Evolutionary conservation across 2,888 invertebrate species (phyloP).

Genomic region (Chirona hameri): DNA sequence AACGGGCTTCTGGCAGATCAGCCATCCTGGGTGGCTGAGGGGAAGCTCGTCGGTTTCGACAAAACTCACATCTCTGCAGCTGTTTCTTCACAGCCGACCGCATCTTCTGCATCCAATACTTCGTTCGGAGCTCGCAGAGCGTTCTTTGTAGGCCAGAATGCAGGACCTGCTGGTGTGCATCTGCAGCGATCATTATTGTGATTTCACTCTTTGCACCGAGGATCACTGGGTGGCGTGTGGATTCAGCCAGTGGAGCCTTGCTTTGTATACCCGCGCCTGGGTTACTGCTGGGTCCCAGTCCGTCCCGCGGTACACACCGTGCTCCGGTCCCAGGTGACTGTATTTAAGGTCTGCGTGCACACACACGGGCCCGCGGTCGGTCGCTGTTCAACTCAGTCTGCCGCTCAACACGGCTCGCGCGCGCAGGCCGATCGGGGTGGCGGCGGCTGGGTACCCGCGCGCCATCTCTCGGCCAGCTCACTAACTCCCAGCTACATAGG

Average conservation of each 20-base stretch:
- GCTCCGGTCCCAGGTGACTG: no score
- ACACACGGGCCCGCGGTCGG: no score
- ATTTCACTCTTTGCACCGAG: neutral
- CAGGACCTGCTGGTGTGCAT: neutral
- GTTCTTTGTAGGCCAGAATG: neutral
- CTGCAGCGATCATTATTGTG: neutral
- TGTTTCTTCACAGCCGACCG: neutral
- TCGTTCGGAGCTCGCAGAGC: neutral
- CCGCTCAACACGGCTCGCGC: no score
- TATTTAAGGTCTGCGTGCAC: no score
- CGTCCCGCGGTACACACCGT: no score
- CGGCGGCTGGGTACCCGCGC: no score
- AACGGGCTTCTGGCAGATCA: neutral
- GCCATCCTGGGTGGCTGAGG: constrained; percentile 28
- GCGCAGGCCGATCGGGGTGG: no score
- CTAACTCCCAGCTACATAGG: no score
- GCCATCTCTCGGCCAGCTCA: no score
- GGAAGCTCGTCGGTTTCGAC: neutral
- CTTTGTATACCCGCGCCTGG: no score
- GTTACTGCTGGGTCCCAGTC: no score
- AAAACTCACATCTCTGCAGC: neutral
- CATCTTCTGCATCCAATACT: constrained; percentile 26
- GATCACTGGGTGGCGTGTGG: constrained; percentile 7
- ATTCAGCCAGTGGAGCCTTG: neutral
- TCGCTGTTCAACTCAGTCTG: no score